Base-by-base conservation (phyloP, 2,888 invertebrate genomes). In the Coleophora deauratella region DNA sequence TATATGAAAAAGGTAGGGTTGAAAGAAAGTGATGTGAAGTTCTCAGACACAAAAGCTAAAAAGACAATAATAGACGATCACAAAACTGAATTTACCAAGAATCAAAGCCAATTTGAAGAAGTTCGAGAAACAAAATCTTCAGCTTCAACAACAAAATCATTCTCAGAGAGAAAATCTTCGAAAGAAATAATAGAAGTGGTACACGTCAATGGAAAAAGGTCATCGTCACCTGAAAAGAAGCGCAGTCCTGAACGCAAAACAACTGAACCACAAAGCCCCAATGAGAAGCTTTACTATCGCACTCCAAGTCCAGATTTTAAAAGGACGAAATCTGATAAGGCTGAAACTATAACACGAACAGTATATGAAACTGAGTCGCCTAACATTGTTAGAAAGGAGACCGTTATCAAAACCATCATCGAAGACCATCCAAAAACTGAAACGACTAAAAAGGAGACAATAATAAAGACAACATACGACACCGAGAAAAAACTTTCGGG, bases 1-100 rank as follows among this genome's bases (percentile, higher is more conserved):
- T 86, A 86, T 43, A 80, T 86, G 75, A 86, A 81, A 44, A 86
- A 81, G 54, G 76, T 84, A 1, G 81, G 85, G 1, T 52, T 81
- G 1, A 75, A 67, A 42, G 79, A 80, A 27, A 49, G 59, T 6
- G 72, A 77, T 6, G 47, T 63, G 0, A 75, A 66, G 49, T 50
- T 64, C 9, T 49, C 65, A 2, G 72, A 73, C 13, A 45, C 54
- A 3, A 73, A 67, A 51, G 51, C 49, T 2, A 77, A 66, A 37
- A 71, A 62, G 44, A 44, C 49, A 9, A 60, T 66, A 27, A 49
- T 55, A 30, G 65, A 65, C 38, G 59, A 67, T 35, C 57, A 64
- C 30, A 56, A 60, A 48, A 37, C 50, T 0, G 52, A 32, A 38
- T 7, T 31, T 4, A 11, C 10, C n/a, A 45, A 40, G 13, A 47